These are phyloP conservation scores for Pterostichus madidus DNA, from an alignment of 2,888 invertebrate species.

Conservation along the genomic window DNA sequence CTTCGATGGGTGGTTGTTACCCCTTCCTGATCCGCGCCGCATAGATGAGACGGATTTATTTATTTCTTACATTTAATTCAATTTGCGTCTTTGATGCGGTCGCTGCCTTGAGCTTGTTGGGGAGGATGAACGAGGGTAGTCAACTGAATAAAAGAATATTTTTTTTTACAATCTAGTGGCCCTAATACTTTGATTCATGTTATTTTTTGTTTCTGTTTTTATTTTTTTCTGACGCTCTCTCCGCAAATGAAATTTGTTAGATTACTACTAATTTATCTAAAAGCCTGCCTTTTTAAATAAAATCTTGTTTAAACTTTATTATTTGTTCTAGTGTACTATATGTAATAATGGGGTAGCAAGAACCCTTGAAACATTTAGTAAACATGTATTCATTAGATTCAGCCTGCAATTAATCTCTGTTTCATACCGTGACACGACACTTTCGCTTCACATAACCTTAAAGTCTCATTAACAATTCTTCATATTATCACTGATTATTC, in stretches of 20 bases:
- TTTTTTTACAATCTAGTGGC: constrained; percentile 18
- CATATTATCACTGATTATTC: too few relatives aligned
- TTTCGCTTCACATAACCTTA: too few relatives aligned
- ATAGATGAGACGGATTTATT: constrained; percentile 60
- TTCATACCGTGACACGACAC: too few relatives aligned
- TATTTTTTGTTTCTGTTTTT: constrained; percentile 31
- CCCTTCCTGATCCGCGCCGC: constrained; percentile 10
- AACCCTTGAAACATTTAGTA: too few relatives aligned
- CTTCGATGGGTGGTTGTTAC: constrained; percentile 34
- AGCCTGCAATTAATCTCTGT: too few relatives aligned
- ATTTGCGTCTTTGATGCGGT: constrained; percentile 52
- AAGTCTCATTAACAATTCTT: too few relatives aligned
- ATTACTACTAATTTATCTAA: constrained; percentile 11
- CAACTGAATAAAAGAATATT: constrained; percentile 27
- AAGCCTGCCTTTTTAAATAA: background rate
- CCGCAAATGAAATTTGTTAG: constrained; percentile 19
- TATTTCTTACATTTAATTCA: constrained; percentile 60
- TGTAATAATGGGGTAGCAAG: too few relatives aligned
- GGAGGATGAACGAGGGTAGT: background rate
- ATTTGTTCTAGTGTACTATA: too few relatives aligned
- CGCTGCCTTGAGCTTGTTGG: background rate
- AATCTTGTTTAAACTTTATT: background rate
- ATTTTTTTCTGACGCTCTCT: constrained; percentile 20
- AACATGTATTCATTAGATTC: too few relatives aligned
- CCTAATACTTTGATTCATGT: constrained; percentile 40